Conservation (phyloP, 2,113 vertebrate genomes). For the Strix aluco region DNA sequence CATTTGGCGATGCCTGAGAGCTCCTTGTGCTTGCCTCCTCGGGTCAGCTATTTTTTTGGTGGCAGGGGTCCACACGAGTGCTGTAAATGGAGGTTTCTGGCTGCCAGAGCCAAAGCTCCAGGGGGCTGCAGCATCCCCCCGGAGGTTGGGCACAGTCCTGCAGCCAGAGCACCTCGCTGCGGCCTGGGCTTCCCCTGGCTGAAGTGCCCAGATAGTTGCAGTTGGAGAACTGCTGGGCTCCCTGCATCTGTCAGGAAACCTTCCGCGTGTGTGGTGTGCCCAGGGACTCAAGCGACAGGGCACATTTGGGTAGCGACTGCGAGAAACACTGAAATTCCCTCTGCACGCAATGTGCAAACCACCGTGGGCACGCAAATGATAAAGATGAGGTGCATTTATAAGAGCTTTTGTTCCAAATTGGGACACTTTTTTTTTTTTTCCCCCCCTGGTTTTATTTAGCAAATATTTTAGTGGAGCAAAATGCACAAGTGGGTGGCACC, state of each 20-base stretch:
- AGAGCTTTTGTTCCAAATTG: background rate
- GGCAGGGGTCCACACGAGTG: background rate
- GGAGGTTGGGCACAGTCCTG: background rate
- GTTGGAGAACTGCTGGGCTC: background rate
- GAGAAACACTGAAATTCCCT: background rate
- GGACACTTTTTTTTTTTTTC: background rate
- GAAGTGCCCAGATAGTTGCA: background rate
- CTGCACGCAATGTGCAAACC: fast-evolving
- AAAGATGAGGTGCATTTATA: background rate
- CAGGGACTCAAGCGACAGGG: background rate
- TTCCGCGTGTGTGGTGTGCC: background rate
- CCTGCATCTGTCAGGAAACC: background rate
- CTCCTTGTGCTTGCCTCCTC: background rate
- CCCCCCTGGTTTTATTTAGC: background rate
- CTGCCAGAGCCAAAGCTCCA: background rate
- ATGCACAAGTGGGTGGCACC: background rate
- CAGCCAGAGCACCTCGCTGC: too few relatives aligned
- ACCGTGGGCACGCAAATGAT: fast-evolving
- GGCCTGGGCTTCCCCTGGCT: background rate
- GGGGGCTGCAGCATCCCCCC: background rate
- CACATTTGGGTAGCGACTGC: fast-evolving
- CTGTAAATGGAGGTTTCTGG: background rate
- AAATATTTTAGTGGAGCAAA: background rate
- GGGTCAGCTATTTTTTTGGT: background rate
- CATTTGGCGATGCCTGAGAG: fast-evolving